Conservation (phyloP, 2,797 vertebrate genomes). For the Hypotaenidia okinawae region DNA sequence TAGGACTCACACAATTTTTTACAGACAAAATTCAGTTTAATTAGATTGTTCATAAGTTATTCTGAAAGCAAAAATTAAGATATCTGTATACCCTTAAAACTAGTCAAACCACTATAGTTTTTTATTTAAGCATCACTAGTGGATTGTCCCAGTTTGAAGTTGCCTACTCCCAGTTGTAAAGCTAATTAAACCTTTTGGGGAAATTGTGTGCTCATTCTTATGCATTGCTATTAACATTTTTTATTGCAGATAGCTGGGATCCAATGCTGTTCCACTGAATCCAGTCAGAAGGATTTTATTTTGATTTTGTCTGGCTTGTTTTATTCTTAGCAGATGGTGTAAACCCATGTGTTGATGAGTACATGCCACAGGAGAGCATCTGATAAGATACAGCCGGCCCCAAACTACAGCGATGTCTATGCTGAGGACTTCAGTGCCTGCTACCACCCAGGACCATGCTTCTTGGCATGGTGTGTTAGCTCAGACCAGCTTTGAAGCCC, state of each 20-base stretch:
- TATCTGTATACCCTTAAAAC: neutral
- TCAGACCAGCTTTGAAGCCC: neutral
- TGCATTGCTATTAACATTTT: constrained; percentile 29
- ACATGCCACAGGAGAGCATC: constrained; percentile 26
- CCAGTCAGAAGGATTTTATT: constrained; percentile 54
- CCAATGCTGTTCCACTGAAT: neutral
- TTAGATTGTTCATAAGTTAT: neutral
- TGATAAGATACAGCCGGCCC: neutral
- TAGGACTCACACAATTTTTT: constrained; percentile 3
- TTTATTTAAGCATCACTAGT: constrained; percentile 12
- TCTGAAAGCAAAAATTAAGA: constrained; percentile 13
- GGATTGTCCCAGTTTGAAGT: constrained; percentile 25
- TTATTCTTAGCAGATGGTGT: constrained; percentile 56
- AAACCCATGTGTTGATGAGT: constrained; percentile 30
- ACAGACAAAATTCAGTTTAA: constrained; percentile 19
- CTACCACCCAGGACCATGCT: neutral
- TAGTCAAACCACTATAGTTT: neutral
- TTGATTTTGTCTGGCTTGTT: constrained; percentile 66
- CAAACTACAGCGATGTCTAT: neutral
- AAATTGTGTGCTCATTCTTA: constrained; percentile 26
- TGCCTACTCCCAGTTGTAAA: constrained; percentile 10
- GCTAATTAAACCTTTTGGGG: constrained; percentile 47
- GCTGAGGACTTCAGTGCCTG: neutral
- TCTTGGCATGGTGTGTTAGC: neutral
- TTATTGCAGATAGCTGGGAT: constrained; percentile 27